Evolutionary conservation across 2,113 vertebrate species (phyloP), one percentile per base, ranked within the genome.

Genomic region (Dolichallabes microphthalmus): DNA sequence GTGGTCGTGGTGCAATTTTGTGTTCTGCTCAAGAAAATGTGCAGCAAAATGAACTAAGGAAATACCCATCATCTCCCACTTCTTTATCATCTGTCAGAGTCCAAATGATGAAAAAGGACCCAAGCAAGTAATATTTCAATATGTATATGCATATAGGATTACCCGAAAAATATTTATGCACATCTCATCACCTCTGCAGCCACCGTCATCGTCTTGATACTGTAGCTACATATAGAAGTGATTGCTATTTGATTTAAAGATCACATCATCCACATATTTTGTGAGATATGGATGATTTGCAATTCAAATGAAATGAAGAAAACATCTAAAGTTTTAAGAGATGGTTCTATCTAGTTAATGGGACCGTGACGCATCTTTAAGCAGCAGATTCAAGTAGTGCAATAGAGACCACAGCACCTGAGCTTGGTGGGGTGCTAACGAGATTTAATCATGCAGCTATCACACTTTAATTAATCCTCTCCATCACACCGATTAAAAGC

Each of bases 41-140:
- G 86, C 90, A 85, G 86, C 53, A 86, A 84, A 93, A 93, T 93
- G 88, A 94, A 91, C 88, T 85, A 85, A 87, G 83, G 90, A 91
- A 92, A 91, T 89, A 79, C 87, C 82, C 86, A 88, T 91, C 88
- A 91, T 88, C 87, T 87, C 91, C 82, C 83, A 66, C 88, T 77
- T 61, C 80, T 73, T 81, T 50, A 69, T 58, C 58, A 27, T 52
- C 52, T 80, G 50, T 35, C 69, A 57, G 35, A 22, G 39, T 20
- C 82, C 83, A 71, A 53, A 82, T 71, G 69, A 90, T 82, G 85
- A 86, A 87, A 91, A 89, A 85, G 53, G 78, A 86, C 58, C 82
- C 77, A 76, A 86, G 86, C 80, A 88, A 90, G 84, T 89, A 89
- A 88, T 87, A 79, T 45, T 50, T 63, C 63, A 61, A n/a, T 19